Evolutionary conservation across 2,888 invertebrate genomes (phyloP), one percentile per base, ranked within the genome.

Genomic region (Ceraclea dissimilis): DNA sequence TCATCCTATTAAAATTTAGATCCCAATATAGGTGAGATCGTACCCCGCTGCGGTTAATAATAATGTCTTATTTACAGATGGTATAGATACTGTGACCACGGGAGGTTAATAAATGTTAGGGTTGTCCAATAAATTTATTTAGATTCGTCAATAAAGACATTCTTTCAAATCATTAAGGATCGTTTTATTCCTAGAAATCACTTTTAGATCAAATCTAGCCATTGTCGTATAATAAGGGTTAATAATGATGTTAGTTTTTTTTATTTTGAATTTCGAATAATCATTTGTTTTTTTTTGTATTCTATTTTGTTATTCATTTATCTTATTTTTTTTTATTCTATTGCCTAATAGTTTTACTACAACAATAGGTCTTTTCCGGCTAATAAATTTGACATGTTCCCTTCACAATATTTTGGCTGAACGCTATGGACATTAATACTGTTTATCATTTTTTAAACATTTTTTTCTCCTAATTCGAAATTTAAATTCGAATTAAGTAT

Each of bases 81-180:
- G 39, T 16, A n/a, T 4, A 39, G 39, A 13, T 39, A 39, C 39
- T 39, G 39, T 8, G 39, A 39, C 39, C 39, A 13, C 39, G 39
- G 39, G 39, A n/a, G 39, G 39, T 39, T 39, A 39, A 39, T 39
- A 39, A 39, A 39, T 39, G 39, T 39, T 39, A 39, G 39, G 39
- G 39, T 2, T 16, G 16, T n/a, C 39, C 13, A 16, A 39, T 39
- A 39, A 39, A 8, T 39, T 26, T 39, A 8, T 8, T 39, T n/a
- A 8, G 39, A 39, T 39, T 39, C 39, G 39, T 39, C 39, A 39
- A 39, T 39, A 39, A 39, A 39, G 39, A 39, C 39, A 39, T 39
- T 39, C 39, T 39, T 39, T 13, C 39, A 13, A 8, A 39, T 39
- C 39, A 39, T 39, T 39, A 31, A 16, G 39, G 16, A n/a, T 16